Base-by-base conservation (phyloP, 92 coral and sea anemone genomes). In the Ricordea florida region DNA sequence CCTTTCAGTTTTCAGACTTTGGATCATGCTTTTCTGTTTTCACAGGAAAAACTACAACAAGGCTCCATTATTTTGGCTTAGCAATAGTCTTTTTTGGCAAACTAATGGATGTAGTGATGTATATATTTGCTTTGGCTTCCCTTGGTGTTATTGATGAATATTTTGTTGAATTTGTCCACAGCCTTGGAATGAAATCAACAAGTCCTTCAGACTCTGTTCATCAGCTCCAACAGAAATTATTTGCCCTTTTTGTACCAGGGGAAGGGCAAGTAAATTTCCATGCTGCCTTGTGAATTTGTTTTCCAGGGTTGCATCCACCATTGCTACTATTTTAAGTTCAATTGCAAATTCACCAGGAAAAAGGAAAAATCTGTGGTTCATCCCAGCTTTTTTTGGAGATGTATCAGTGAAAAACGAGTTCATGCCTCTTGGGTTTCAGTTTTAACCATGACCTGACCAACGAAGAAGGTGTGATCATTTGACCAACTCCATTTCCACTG, bases 11-110 rank as follows among this genome's bases (percentile, higher is more conserved):
- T 71, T 80, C 50, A 62, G 77, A 40, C 72, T 70, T 9, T 85
- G 85, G 90, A 38, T 71, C 1, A 79, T 85, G 82, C 70, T 83
- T 81, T 70, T 68, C 62, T 72, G 74, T 30, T 77, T 85, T 36
- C 90, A 51, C 65, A 79, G 90, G 35, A 68, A 79, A 14, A 59
- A 85, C 49, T 85, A 85, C 48, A 72, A 78, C 74, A 78, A 85
- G 51, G 65, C 79, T 14, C 69, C 84, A 3, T 46, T 85, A 20
- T 44, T 85, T 5, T 85, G 81, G 81, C 31, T 85, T 8, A 78
- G 81, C 11, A 70, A 78, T 24, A 45, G 56, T 37, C 34, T 78
- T 30, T 85, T 52, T 49, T 66, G 86, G 86, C 31, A 79, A 31
- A 46, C 42, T 1, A 31, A 40, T 57, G 82, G 61, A 3, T 34